phyloP scores from a whole-genome alignment of 2,113 vertebrate species.

The Lagopus muta region DNA sequence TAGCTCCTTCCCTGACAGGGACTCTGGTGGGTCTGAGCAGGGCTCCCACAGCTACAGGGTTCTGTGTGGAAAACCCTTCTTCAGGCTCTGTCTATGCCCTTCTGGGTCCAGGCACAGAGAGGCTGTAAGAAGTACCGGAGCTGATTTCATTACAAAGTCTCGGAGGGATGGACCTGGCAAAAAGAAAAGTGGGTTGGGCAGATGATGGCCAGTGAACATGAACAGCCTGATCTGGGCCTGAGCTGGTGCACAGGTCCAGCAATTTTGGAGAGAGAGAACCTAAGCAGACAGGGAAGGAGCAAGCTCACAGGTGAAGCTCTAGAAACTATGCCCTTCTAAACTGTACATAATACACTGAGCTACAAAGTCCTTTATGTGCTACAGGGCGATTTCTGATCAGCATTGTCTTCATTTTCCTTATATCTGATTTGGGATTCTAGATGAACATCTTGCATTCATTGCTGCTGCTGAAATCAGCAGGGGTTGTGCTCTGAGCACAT shows the following conservation, averaged over 20 bases:
- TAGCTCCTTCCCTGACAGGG: neutral
- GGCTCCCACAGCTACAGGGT: neutral
- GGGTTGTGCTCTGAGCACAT: neutral
- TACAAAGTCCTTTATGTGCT: neutral
- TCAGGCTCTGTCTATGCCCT: neutral
- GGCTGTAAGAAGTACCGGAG: neutral
- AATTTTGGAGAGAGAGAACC: neutral
- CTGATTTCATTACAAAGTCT: neutral
- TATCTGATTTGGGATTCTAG: neutral
- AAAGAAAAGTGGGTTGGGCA: neutral
- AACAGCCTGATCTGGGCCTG: neutral
- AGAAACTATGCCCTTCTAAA: neutral
- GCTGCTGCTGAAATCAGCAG: neutral
- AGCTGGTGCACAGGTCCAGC: neutral
- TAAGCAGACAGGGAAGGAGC: fast-evolving
- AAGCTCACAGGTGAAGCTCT: neutral
- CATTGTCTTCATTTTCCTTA: neutral
- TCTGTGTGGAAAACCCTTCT: neutral
- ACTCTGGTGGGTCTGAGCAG: neutral
- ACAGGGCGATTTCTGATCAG: neutral
- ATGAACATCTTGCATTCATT: neutral
- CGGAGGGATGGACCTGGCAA: neutral
- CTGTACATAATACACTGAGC: neutral
- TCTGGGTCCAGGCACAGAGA: neutral
- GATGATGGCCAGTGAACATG: neutral